These are phyloP conservation scores for Linnaemya tessellans DNA, from an alignment of 2,888 invertebrate species.

Conservation along the genomic window DNA sequence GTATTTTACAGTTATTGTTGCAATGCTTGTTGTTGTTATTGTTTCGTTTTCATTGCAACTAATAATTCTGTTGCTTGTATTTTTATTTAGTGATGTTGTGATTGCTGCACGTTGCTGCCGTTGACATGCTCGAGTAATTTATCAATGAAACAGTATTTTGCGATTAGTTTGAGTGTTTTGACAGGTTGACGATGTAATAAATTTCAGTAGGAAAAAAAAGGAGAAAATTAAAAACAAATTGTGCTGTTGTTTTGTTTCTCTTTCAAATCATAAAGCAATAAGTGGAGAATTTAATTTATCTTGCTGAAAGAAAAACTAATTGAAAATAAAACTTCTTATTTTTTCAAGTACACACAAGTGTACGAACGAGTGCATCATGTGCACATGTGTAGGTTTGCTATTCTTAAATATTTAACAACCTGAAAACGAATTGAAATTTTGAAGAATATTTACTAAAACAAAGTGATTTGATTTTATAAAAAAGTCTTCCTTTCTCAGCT, in stretches of 20 bases:
- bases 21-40: slow-evolving; percentile 36
- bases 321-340: slow-evolving; percentile 6
- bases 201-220: slow-evolving; percentile 31
- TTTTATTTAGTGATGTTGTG: slow-evolving; percentile 47
- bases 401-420: background rate
- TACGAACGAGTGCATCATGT: background rate
- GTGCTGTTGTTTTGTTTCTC: background rate
- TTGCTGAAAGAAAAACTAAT: slow-evolving; percentile 12
- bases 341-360: background rate
- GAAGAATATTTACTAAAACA: too few relatives aligned
- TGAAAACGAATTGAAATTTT: background rate
- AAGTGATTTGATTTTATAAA: too few relatives aligned
- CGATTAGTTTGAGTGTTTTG: slow-evolving; percentile 68
- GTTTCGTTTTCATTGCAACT: slow-evolving; percentile 9
- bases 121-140: slow-evolving; percentile 69
- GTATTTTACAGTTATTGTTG: slow-evolving; percentile 6
- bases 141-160: slow-evolving; percentile 69
- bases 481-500: too few relatives aligned
- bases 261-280: background rate
- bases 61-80: slow-evolving; percentile 44
- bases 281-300: background rate
- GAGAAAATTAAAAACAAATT: slow-evolving; percentile 41
- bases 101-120: slow-evolving; percentile 64
- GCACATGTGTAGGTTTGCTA: background rate
- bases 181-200: slow-evolving; percentile 65